A percentile compares a stretch with the other conserved stretches of the same genome.
These are phyloP conservation scores for Cepaea nemoralis DNA, from an alignment of 1,140 invertebrate genomes.

Conservation along the genomic window DNA sequence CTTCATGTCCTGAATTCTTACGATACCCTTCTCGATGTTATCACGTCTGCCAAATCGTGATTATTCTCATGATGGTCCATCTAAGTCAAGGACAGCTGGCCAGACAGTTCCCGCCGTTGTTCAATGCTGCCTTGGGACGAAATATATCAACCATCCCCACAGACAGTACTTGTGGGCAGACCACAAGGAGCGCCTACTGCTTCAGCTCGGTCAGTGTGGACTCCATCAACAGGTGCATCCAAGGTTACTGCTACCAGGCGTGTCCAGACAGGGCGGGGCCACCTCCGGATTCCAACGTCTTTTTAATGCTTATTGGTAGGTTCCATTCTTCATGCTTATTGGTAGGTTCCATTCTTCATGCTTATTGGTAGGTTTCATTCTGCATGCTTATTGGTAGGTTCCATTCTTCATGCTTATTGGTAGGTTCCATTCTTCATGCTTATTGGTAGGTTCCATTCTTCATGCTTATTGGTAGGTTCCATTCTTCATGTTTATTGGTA, in stretches of 20 bases:
- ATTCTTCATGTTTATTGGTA: no score
- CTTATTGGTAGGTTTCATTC: no score
- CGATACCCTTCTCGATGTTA: no score
- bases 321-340: no score
- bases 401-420: no score
- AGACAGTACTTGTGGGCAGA: slow-evolving; percentile 64
- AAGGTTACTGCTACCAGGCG: slow-evolving; percentile 64
- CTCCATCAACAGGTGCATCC: slow-evolving; percentile 55
- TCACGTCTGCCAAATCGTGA: not conserved
- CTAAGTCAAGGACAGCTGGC: not conserved
- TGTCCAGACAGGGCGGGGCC: slow-evolving; percentile 58
- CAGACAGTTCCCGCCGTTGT: slow-evolving; percentile 58
- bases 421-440: no score
- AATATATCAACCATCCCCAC: slow-evolving; percentile 58
- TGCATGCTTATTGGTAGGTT: no score
- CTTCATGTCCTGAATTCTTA: no score
- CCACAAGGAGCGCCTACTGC: slow-evolving; percentile 62
- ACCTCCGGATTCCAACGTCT: not conserved
- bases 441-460: no score
- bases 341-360: no score
- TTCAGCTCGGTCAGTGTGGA: slow-evolving; percentile 56
- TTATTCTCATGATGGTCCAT: not conserved
- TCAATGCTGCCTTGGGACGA: slow-evolving; percentile 59
- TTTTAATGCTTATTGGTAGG: slow-evolving; percentile 30
- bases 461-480: no score